These are phyloP conservation scores for Rhizomys pruinosus DNA, from an alignment of 2,113 vertebrate genomes.

Conservation along the genomic window DNA sequence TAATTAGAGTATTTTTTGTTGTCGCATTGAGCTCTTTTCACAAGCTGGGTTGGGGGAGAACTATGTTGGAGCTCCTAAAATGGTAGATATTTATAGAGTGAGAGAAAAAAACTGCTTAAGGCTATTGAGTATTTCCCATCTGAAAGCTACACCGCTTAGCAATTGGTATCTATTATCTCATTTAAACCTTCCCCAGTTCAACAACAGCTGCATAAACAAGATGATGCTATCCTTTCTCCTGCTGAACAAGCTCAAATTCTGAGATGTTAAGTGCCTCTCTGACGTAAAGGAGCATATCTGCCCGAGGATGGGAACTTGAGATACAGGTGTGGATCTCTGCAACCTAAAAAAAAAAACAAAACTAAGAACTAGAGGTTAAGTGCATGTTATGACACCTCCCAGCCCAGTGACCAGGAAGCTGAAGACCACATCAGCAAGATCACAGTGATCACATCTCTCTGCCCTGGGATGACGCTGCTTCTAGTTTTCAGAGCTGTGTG, in stretches of 20 bases:
- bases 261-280: neutral
- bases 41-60: neutral
- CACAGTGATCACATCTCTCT: neutral
- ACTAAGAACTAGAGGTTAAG: neutral
- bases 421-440: neutral
- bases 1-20: neutral
- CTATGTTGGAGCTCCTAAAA: neutral
- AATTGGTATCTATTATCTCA: neutral
- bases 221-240: neutral
- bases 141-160: neutral
- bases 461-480: neutral
- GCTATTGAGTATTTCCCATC: neutral
- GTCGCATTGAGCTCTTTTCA: neutral
- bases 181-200: neutral
- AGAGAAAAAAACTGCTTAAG: neutral
- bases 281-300: neutral
- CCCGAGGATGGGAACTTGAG: neutral
- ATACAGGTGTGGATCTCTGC: neutral
- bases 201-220: neutral
- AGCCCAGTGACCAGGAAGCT: neutral
- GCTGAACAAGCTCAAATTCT: neutral
- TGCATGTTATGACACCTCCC: fast-evolving
- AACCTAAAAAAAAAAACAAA: too few species aligned
- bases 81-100: neutral
- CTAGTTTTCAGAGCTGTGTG: neutral